Conservation (phyloP, 2,797 vertebrate species). For the Alosa sapidissima region DNA sequence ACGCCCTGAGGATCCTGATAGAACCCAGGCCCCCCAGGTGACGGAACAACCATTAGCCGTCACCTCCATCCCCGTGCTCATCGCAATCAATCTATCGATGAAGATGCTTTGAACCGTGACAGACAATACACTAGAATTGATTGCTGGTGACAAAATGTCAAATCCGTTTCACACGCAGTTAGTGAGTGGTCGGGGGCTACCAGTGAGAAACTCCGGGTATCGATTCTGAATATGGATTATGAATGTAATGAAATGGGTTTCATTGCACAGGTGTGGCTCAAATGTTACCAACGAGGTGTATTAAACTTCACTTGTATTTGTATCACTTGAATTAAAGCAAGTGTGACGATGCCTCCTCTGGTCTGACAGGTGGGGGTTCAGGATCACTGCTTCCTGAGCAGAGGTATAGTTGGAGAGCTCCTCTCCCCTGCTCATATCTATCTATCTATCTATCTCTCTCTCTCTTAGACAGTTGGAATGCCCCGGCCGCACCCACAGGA, state of each 20-base stretch:
- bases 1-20: neutral
- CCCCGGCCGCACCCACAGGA: neutral
- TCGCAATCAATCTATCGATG: neutral
- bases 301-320: too few species aligned
- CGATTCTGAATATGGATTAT: neutral
- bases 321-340: neutral
- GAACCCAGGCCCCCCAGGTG: neutral
- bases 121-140: neutral
- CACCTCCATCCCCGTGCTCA: neutral
- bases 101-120: slow-evolving; percentile 10
- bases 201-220: neutral
- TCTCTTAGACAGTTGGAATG: neutral
- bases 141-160: neutral
- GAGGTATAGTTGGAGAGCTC: neutral
- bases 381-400: neutral
- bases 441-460: too few species aligned
- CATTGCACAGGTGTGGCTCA: neutral
- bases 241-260: neutral
- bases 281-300: neutral
- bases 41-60: neutral
- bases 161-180: neutral
- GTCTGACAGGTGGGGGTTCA: neutral
- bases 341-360: neutral
- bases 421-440: neutral
- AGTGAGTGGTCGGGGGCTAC: neutral